Evolutionary conservation across 2,797 vertebrate species (phyloP).

Genomic region (Gambelia wislizenii): DNA sequence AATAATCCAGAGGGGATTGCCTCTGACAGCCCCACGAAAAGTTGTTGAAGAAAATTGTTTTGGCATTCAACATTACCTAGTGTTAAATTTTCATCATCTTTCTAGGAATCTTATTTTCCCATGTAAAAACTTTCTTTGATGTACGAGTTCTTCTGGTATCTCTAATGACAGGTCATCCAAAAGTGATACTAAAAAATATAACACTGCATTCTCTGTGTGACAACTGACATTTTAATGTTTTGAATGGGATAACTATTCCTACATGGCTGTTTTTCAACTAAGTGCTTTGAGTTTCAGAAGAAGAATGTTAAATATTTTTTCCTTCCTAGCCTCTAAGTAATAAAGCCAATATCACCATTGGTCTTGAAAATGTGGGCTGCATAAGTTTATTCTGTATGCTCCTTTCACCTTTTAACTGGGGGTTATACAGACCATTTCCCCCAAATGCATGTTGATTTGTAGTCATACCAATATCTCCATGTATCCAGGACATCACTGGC

Average conservation of each 20-base stretch:
- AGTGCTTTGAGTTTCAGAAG: neutral
- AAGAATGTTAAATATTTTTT: neutral
- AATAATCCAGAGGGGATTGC: constrained; percentile 22
- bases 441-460: neutral
- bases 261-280: neutral
- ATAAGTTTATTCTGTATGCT: neutral
- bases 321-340: neutral
- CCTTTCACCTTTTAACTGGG: neutral
- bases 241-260: neutral
- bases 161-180: neutral
- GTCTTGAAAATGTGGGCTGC: neutral
- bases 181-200: neutral
- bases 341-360: neutral
- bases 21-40: constrained; percentile 11
- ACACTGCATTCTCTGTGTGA: neutral
- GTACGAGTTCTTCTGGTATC: neutral
- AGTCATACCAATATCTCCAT: neutral
- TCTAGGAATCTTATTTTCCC: neutral
- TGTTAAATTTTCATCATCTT: neutral
- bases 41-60: constrained; percentile 33
- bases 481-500: neutral
- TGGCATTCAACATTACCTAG: constrained; percentile 30
- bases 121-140: neutral
- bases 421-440: neutral
- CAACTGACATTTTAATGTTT: constrained; percentile 1